These are phyloP conservation scores for Philereme transversata DNA, from an alignment of 2,888 invertebrate genomes.

Conservation along the genomic window DNA sequence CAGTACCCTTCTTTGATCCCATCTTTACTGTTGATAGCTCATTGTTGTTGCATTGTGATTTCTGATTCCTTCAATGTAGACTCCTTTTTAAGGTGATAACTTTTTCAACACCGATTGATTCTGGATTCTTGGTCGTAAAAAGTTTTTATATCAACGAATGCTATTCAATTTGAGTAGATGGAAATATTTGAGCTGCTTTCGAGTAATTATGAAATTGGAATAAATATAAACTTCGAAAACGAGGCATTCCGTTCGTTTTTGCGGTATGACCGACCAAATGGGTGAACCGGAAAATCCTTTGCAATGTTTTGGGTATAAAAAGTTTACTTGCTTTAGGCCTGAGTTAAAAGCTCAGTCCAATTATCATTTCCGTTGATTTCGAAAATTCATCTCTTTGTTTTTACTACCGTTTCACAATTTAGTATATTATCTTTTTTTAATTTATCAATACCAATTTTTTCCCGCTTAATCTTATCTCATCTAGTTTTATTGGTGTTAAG, in stretches of 20 bases:
- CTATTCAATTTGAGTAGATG: constrained; percentile 10
- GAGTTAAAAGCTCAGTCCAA: background rate
- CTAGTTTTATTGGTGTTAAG: constrained; percentile 17
- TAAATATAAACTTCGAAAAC: constrained; percentile 30
- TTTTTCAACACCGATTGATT: constrained; percentile 22
- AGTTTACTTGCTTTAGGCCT: constrained; percentile 6
- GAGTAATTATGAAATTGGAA: constrained; percentile 4
- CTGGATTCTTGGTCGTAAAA: constrained; percentile 12
- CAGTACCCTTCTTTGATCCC: constrained; percentile 28
- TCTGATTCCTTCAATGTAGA: constrained; percentile 22
- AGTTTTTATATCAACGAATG: constrained; percentile 4
- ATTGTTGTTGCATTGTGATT: constrained; percentile 22
- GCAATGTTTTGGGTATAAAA: constrained; percentile 58
- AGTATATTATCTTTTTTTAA: background rate
- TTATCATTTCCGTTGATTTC: too few relatives aligned
- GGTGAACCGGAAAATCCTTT: constrained; percentile 64
- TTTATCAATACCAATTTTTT: too few relatives aligned
- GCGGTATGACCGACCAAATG: constrained; percentile 58
- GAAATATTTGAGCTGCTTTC: background rate
- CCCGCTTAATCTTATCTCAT: constrained; percentile 35
- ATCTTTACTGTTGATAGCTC: constrained; percentile 31
- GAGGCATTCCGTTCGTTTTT: constrained; percentile 69
- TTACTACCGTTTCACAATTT: background rate
- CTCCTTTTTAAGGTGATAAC: constrained; percentile 22
- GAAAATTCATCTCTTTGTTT: background rate